Conservation (phyloP, 2,113 vertebrate species). For the Hypanus sabinus region DNA sequence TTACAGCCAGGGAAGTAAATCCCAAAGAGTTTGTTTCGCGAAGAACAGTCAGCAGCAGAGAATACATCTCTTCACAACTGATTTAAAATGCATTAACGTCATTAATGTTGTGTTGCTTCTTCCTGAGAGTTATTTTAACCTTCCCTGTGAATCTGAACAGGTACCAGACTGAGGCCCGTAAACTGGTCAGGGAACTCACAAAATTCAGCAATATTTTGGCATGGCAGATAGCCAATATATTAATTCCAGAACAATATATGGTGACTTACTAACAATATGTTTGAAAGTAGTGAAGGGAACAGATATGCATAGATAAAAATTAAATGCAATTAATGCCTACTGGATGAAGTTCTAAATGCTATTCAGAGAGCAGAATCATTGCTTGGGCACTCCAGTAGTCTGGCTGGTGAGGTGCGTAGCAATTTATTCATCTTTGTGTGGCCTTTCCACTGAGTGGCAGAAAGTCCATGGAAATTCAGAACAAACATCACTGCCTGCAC, state of each 20-base stretch:
- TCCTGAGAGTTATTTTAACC: not conserved
- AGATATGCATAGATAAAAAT: not conserved
- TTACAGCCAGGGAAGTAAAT: not conserved
- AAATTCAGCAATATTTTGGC: not conserved
- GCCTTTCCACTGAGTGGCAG: not conserved
- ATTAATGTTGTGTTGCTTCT: not conserved
- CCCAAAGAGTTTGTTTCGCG: slow-evolving; percentile 1
- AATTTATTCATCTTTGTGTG: not conserved
- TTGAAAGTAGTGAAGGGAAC: not conserved
- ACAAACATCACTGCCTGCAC: not conserved
- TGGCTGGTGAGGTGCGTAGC: not conserved
- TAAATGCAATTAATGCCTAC: not conserved
- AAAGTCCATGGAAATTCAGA: not conserved
- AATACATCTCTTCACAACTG: not conserved
- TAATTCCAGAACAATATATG: not conserved
- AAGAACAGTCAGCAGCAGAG: not conserved
- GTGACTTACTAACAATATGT: not conserved
- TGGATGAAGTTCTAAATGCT: not conserved
- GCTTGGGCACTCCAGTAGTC: not conserved
- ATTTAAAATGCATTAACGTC: not conserved
- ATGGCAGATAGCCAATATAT: not conserved
- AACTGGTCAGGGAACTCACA: not conserved
- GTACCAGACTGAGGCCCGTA: not conserved
- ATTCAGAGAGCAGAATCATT: not conserved
- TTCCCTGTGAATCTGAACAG: not conserved